Percentiles rank a stretch among this genome's conserved stretches.
These are phyloP conservation scores for Enteromius trimaculatus DNA, from an alignment of 2,797 vertebrate genomes.

Conservation along the genomic window DNA sequence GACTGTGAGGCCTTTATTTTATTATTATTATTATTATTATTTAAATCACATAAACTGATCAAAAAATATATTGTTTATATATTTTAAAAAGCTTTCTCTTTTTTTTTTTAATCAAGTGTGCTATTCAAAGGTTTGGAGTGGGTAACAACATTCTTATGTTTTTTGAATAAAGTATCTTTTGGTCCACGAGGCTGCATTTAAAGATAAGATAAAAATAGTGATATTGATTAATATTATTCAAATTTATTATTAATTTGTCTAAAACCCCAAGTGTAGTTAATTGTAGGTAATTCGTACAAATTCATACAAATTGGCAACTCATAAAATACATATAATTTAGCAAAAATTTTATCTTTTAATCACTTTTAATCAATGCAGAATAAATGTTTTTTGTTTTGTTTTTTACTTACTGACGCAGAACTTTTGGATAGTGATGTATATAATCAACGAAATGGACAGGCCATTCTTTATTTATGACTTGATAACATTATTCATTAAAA, in stretches of 20 bases:
- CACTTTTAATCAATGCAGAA: neutral
- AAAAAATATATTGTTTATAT: neutral
- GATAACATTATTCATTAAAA: slow-evolving; percentile 8
- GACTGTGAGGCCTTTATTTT: too few species aligned
- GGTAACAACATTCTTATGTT: too few species aligned
- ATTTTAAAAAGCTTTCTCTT: neutral
- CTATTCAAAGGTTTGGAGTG: neutral
- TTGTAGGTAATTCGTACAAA: too few species aligned
- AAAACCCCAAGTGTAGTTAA: too few species aligned
- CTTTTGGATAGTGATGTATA: neutral
- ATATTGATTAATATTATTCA: too few species aligned
- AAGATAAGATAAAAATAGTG: neutral
- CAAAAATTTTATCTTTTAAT: neutral
- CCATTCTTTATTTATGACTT: neutral
- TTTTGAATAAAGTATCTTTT: neutral
- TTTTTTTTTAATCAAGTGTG: neutral
- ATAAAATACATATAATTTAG: too few species aligned
- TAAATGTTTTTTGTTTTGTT: neutral
- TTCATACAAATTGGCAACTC: too few species aligned
- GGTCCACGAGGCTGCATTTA: neutral
- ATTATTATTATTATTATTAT: too few species aligned
- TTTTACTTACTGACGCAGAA: neutral
- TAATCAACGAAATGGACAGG: neutral
- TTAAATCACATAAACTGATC: too few species aligned
- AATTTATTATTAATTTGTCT: too few species aligned